Conservation (phyloP, 2,888 invertebrate genomes). For the Noctua pronuba region DNA sequence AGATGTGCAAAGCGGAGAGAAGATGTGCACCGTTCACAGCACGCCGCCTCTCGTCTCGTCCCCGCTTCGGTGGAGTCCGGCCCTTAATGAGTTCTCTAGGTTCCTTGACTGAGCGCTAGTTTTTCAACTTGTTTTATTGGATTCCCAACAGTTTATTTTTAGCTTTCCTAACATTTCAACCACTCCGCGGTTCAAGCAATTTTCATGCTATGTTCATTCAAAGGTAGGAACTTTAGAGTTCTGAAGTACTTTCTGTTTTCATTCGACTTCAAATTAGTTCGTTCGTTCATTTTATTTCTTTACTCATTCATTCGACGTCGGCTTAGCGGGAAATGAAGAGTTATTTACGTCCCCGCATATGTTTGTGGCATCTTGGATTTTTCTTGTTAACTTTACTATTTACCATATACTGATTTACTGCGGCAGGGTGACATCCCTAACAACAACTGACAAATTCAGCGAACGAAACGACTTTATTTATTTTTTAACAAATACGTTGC, state of each 20-base stretch:
- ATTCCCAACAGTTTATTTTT: slow-evolving; percentile 18
- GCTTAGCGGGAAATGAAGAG: slow-evolving; percentile 43
- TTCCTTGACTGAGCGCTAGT: neutral
- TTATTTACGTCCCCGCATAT: slow-evolving; percentile 42
- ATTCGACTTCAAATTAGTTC: slow-evolving; percentile 56
- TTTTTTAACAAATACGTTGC: slow-evolving; percentile 40
- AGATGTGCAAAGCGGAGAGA: too few species aligned
- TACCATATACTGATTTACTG: slow-evolving; percentile 60
- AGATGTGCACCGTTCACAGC: too few species aligned
- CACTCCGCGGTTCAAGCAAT: slow-evolving; percentile 20
- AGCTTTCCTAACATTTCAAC: slow-evolving; percentile 12
- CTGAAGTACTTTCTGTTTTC: slow-evolving; percentile 50
- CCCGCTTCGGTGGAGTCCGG: neutral
- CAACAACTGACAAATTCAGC: slow-evolving; percentile 38
- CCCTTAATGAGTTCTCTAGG: neutral
- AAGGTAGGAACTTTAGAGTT: slow-evolving; percentile 40
- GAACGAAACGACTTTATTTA: slow-evolving; percentile 43
- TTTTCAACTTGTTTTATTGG: slow-evolving; percentile 10
- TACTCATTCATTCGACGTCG: slow-evolving; percentile 27
- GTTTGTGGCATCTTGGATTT: slow-evolving; percentile 53
- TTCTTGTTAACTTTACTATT: slow-evolving; percentile 52
- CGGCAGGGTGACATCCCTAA: slow-evolving; percentile 38
- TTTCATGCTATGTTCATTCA: slow-evolving; percentile 44
- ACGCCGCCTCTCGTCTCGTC: too few species aligned
- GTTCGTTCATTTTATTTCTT: slow-evolving; percentile 48